A percentile compares a stretch with the other conserved stretches of the same genome.
phyloP scores from a whole-genome alignment of 2,113 vertebrate species.

The Ictalurus furcatus region DNA sequence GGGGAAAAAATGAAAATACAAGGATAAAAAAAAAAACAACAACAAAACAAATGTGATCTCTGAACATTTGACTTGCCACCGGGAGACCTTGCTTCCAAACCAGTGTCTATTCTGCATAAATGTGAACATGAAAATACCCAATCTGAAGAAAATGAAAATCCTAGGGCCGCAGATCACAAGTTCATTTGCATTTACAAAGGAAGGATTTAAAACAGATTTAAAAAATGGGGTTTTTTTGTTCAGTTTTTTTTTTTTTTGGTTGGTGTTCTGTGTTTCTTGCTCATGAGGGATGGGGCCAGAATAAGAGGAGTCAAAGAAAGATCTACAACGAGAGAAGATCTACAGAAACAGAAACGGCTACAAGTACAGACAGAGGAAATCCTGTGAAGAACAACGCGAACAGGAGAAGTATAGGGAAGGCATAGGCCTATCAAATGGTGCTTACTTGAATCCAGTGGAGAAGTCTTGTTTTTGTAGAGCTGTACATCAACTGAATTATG shows the following conservation, averaged over 20 bases:
- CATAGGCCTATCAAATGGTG: slow-evolving; percentile 55
- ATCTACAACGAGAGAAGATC: background rate
- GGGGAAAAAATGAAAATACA: slow-evolving; percentile 22
- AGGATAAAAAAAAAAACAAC: slow-evolving; percentile 49
- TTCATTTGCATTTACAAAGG: slow-evolving; percentile 63
- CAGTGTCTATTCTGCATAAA: slow-evolving; percentile 91
- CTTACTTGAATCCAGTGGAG: slow-evolving; percentile 66
- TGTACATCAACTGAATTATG: slow-evolving; percentile 61
- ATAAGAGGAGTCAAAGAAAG: slow-evolving; percentile 20
- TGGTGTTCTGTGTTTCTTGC: slow-evolving; percentile 64
- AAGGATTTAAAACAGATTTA: slow-evolving; percentile 64
- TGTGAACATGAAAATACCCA: slow-evolving; percentile 54
- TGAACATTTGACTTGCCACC: slow-evolving; percentile 83
- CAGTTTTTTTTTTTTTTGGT: slow-evolving; percentile 51
- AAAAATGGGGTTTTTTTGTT: slow-evolving; percentile 61
- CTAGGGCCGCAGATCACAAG: slow-evolving; percentile 71
- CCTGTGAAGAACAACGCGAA: slow-evolving; percentile 28
- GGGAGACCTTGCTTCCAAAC: slow-evolving; percentile 90
- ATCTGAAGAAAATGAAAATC: slow-evolving; percentile 65
- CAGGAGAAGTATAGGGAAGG: slow-evolving; percentile 29
- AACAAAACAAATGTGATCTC: slow-evolving; percentile 68
- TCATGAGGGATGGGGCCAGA: slow-evolving; percentile 47
- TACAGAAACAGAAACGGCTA: background rate
- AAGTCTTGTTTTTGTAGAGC: slow-evolving; percentile 57
- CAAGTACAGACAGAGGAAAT: slow-evolving; percentile 36